Evolutionary conservation across 2,888 invertebrate genomes (phyloP).

Genomic region (Patella ulyssiponensis): DNA sequence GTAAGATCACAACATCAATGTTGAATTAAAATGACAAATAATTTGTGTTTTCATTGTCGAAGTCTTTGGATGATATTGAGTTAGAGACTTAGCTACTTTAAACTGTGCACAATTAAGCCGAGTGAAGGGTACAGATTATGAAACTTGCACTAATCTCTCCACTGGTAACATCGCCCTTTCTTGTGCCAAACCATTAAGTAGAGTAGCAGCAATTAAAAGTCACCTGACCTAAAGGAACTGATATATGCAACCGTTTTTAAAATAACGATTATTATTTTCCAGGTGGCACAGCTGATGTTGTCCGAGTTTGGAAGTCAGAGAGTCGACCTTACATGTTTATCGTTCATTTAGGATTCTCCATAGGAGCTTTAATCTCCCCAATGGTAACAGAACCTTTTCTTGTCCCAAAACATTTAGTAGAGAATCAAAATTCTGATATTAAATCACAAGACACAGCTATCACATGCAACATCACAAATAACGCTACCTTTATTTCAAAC

Average conservation of each 20-base stretch:
- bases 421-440: neutral
- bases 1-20: no score
- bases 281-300: conserved; percentile 1
- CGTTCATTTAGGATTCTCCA: neutral
- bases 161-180: no score
- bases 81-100: no score
- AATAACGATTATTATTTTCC: neutral
- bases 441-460: neutral
- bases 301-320: neutral
- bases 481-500: neutral
- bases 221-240: no score
- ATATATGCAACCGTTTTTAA: neutral
- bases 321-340: conserved; percentile 3
- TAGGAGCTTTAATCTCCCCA: neutral
- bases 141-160: no score
- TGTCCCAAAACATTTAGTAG: neutral
- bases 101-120: no score
- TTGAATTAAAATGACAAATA: no score
- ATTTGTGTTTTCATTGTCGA: no score
- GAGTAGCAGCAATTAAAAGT: no score
- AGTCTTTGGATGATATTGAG: no score
- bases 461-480: neutral
- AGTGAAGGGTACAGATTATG: no score
- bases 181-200: no score
- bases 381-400: neutral